Conservation (phyloP, 2,113 vertebrate species). For the Patagioenas fasciata region DNA sequence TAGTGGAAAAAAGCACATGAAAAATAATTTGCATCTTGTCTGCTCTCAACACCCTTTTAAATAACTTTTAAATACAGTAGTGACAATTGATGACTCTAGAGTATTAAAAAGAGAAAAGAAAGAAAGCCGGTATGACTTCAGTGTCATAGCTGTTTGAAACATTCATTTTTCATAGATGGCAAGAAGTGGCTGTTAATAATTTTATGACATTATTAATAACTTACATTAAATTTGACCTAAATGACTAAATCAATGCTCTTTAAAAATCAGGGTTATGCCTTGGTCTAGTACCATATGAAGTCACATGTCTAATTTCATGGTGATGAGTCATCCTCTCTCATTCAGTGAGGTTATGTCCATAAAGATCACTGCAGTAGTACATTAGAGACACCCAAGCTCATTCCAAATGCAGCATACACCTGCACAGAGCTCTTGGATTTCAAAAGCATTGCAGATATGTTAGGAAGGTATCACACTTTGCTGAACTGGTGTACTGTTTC, state of each 20-base stretch:
- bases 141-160: background rate
- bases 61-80: background rate
- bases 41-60: background rate
- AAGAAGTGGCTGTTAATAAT: background rate
- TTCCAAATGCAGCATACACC: background rate
- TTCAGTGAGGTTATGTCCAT: background rate
- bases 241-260: background rate
- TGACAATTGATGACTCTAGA: background rate
- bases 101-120: background rate
- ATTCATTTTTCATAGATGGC: background rate
- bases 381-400: background rate
- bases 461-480: background rate
- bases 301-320: fast-evolving
- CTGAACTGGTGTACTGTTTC: background rate
- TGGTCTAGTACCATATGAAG: background rate
- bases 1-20: background rate
- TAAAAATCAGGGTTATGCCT: background rate
- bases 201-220: background rate
- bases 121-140: background rate
- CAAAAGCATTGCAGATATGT: background rate
- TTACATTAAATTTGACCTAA: background rate
- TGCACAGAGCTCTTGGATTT: background rate
- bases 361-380: background rate
- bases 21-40: background rate
- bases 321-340: background rate